A percentile compares a stretch with the other conserved stretches of the same genome.
Evolutionary conservation across 2,113 vertebrate genomes (phyloP).

Genomic region (Pipra filicauda): DNA sequence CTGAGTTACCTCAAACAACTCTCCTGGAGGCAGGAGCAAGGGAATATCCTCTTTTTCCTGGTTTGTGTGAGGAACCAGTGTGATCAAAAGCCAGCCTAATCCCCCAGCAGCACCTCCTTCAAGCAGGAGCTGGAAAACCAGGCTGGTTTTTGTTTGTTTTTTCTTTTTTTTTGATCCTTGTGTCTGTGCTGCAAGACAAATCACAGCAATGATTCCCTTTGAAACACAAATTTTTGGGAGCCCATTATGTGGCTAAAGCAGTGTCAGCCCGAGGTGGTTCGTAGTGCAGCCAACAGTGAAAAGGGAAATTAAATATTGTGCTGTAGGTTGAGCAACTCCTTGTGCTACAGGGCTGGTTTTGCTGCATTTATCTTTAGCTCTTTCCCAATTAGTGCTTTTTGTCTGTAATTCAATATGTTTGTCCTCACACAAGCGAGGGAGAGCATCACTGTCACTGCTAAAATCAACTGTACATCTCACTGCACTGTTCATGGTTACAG

Average conservation of each 20-base stretch:
- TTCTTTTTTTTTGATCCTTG: background rate
- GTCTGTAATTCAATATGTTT: background rate
- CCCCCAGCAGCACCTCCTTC: background rate
- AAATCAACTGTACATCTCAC: background rate
- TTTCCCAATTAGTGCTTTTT: background rate
- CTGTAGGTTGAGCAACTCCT: background rate
- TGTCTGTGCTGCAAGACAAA: background rate
- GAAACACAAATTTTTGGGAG: background rate
- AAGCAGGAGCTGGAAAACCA: background rate
- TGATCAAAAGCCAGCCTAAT: background rate
- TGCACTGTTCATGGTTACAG: background rate
- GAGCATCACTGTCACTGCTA: background rate
- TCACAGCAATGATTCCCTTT: background rate
- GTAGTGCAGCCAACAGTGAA: background rate
- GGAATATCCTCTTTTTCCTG: background rate
- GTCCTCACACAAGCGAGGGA: background rate
- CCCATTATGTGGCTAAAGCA: background rate
- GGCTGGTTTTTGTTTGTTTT: background rate
- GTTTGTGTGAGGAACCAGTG: background rate
- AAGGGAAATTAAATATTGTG: background rate
- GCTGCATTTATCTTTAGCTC: background rate
- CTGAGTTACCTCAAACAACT: rapidly evolving
- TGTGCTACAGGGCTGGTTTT: rapidly evolving
- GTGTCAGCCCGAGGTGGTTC: background rate
- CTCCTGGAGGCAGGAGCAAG: background rate